Conservation (phyloP, 2,888 invertebrate genomes). For the Cerceris rybyensis region DNA sequence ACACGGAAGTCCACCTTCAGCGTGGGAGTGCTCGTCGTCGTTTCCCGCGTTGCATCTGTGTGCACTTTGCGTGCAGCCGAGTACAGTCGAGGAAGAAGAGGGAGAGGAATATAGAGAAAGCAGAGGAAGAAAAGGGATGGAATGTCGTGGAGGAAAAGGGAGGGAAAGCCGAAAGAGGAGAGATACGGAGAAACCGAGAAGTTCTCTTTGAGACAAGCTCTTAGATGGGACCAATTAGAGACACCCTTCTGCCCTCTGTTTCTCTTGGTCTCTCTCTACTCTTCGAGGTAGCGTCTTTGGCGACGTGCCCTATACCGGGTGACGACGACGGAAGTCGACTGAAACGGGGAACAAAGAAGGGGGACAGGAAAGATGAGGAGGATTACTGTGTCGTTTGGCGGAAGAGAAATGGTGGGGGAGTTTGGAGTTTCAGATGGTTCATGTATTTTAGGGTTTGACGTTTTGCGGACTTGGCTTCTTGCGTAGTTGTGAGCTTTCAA, state of each 20-base stretch:
- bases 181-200: constrained; percentile 47
- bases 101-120: no score
- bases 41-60: no score
- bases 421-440: no score
- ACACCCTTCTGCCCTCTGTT: constrained; percentile 62
- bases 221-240: constrained; percentile 76
- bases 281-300: constrained; percentile 39
- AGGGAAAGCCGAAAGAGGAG: neutral
- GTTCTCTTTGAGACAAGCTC: constrained; percentile 70
- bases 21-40: neutral
- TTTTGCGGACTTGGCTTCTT: no score
- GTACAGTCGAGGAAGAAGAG: no score
- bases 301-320: constrained; percentile 44
- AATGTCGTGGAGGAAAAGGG: neutral
- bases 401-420: no score
- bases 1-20: neutral
- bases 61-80: no score
- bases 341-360: constrained; percentile 39
- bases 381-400: neutral
- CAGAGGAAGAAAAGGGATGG: neutral
- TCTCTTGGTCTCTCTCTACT: constrained; percentile 9
- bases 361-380: constrained; percentile 28
- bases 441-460: no score
- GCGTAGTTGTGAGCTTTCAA: no score
- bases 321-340: constrained; percentile 26